Conservation (phyloP, 2,888 invertebrate species). For the Ophioninae sp. region DNA sequence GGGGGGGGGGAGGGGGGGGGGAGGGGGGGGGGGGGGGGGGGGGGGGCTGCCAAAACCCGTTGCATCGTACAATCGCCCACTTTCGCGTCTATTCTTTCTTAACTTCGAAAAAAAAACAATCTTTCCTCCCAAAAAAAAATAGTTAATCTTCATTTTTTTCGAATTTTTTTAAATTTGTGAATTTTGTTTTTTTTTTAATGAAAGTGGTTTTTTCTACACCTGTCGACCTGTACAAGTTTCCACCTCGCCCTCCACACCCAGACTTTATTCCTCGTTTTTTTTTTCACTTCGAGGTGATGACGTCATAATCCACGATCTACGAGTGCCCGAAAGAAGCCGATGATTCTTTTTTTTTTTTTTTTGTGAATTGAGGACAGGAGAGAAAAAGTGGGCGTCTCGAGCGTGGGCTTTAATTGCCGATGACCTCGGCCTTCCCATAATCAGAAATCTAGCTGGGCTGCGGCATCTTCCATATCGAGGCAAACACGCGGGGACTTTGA, state of each 20-base stretch:
- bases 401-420: constrained; percentile 60
- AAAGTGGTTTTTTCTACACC: no score
- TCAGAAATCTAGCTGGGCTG: constrained; percentile 57
- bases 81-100: not conserved
- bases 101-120: no score
- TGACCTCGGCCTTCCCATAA: constrained; percentile 70
- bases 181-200: not conserved
- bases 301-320: not conserved
- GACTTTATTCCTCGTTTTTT: not conserved
- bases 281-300: constrained; percentile 15
- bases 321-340: not conserved
- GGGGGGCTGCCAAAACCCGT: constrained; percentile 66
- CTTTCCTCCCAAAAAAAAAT: no score
- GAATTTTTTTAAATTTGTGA: not conserved
- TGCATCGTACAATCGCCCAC: constrained; percentile 54
- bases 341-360: constrained; percentile 1
- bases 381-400: constrained; percentile 60
- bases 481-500: constrained; percentile 39
- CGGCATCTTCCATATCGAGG: constrained; percentile 58
- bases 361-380: constrained; percentile 55
- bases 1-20: no score
- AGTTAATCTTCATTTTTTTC: no score
- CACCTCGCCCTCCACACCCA: not conserved
- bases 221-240: constrained; percentile 12
- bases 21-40: constrained; percentile 60